phyloP scores from a whole-genome alignment of 1,140 invertebrate species.

The Calosoma granatense region DNA sequence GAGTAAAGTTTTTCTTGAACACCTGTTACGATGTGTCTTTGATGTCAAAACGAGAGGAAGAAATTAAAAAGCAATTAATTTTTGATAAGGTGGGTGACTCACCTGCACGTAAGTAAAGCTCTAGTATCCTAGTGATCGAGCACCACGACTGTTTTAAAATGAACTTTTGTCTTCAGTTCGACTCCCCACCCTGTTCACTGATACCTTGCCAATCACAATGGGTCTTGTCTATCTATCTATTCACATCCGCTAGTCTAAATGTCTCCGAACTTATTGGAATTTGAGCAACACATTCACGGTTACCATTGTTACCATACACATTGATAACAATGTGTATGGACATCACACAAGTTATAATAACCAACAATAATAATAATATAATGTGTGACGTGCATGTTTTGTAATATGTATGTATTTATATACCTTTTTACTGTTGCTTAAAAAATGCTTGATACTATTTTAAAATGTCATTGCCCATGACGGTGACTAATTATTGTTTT shows the following conservation, averaged over 20 bases:
- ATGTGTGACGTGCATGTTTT: neutral
- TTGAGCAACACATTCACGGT: too few relatives aligned
- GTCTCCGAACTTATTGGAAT: neutral
- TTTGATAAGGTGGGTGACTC: too few relatives aligned
- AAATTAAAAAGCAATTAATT: too few relatives aligned
- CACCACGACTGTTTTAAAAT: slow-evolving; percentile 23
- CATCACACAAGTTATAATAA: too few relatives aligned
- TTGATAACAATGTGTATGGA: too few relatives aligned
- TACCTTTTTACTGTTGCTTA: neutral
- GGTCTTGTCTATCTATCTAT: neutral
- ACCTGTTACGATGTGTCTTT: too few relatives aligned
- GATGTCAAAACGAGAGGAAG: too few relatives aligned
- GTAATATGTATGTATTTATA: neutral
- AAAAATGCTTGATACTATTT: slow-evolving; percentile 7
- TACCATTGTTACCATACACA: too few relatives aligned
- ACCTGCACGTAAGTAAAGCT: slow-evolving; percentile 11
- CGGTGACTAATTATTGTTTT: slow-evolving; percentile 6
- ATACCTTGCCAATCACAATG: slow-evolving; percentile 31
- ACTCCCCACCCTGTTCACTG: slow-evolving; percentile 17
- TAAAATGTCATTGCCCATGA: slow-evolving; percentile 9
- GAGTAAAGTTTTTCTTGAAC: too few relatives aligned
- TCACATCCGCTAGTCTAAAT: neutral
- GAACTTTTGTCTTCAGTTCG: slow-evolving; percentile 13
- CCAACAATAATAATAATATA: too few relatives aligned
- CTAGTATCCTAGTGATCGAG: slow-evolving; percentile 19